phyloP scores from a whole-genome alignment of 2,113 vertebrate species.

The Mormyrus lacerda region DNA sequence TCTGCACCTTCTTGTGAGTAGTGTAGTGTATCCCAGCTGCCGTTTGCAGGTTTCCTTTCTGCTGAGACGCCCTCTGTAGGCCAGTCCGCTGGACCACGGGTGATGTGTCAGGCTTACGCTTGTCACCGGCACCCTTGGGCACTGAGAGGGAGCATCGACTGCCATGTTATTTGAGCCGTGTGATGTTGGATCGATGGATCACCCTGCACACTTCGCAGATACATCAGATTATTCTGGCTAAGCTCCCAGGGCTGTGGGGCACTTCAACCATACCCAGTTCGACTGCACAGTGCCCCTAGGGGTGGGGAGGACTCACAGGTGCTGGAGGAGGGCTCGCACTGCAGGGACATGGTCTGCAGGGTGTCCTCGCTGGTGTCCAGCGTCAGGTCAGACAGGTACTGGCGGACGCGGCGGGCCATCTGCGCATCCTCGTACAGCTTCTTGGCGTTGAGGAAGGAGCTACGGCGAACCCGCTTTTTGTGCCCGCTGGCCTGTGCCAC shows the following conservation, averaged over 20 bases:
- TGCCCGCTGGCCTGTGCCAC: slow-evolving; percentile 87
- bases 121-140: slow-evolving; percentile 82
- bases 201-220: neutral
- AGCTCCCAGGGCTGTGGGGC: neutral
- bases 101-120: slow-evolving; percentile 83
- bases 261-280: neutral
- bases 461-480: slow-evolving; percentile 93
- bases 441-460: slow-evolving; percentile 97
- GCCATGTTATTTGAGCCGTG: neutral
- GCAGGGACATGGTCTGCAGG: slow-evolving; percentile 83
- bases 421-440: slow-evolving; percentile 98
- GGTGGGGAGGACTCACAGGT: slow-evolving; percentile 67
- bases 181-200: neutral
- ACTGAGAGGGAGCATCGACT: slow-evolving; percentile 52
- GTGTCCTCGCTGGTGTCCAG: slow-evolving; percentile 93
- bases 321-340: slow-evolving; percentile 89
- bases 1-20: slow-evolving; percentile 87
- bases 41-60: slow-evolving; percentile 80
- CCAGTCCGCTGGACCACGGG: slow-evolving; percentile 82
- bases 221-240: no score
- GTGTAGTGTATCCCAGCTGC: slow-evolving; percentile 85
- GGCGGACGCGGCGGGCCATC: slow-evolving; percentile 94
- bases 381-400: slow-evolving; percentile 87
- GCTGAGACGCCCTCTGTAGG: slow-evolving; percentile 70
- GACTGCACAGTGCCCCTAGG: neutral